Evolutionary conservation across 2,888 invertebrate genomes (phyloP), one percentile per base, ranked within the genome.

Genomic region (Rhingia campestris): DNA sequence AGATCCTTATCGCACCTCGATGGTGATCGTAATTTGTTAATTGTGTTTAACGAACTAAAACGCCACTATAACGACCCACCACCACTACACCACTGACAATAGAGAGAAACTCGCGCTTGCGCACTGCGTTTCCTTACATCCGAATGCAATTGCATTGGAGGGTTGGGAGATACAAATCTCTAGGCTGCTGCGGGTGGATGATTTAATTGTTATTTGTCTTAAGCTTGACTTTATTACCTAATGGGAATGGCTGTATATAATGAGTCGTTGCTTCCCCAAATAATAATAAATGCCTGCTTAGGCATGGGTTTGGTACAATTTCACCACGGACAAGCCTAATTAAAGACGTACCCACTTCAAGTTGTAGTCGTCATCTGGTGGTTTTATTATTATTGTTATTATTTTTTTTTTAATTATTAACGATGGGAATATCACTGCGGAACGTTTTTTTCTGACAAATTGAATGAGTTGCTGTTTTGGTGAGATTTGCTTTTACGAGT

Each of bases 21-120:
- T 64, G 64, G 56, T 70, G 70, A 80, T 84, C 69, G 70, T 74
- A 80, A 80, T 84, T 84, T 75, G 84, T 84, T 84, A 80, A 80
- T 84, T 84, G 80, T 80, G 84, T 84, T 84, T 75, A 84, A 84
- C 84, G 84, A 84, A 75, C 80, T 84, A 84, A 75, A 80, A 80
- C 84, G 84, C 63, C 47, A 35, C 66, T 80, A 22, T 22, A 84
- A 80, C 64, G 69, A 66, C 64, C 54, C 10, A 59, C 47, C 12
- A 35, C 43, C 32, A 39, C 47, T 56, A 49, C 39, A 32, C 39
- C 22, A 4, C 10, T 10, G 3, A 35, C 30, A 12, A 10, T 33
- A 14, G 37, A 49, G 22, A 63, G 63, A 61, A 72, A 64, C 70
- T 67, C 64, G 66, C 67, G 58, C 9, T 22, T 22, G 67, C 9